Evolutionary conservation across 1,140 invertebrate species (phyloP), one percentile per base, ranked within the genome.

Genomic region (Mya arenaria): DNA sequence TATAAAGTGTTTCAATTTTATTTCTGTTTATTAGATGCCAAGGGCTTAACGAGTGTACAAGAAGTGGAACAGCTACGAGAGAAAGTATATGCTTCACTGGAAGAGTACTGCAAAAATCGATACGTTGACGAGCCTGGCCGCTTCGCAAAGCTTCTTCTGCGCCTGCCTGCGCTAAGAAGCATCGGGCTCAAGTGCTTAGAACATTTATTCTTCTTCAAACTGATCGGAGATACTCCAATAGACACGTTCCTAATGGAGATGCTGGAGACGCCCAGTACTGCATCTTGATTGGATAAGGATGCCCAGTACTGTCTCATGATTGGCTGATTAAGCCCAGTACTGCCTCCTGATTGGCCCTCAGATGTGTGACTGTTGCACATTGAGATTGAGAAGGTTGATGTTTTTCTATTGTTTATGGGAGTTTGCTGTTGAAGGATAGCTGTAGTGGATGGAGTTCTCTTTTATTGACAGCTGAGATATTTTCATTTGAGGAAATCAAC

Each of bases 121-220:
- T 97, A 97, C 94, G 96, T 97, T 13, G 95, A 96, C 23, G 98
- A 99, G 90, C 96, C 97, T 36, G 97, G 97, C 6, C 95, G 98
- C 34, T 99, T 99, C 93, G 97, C 98, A 28, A 98, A 99, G 91
- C 93, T 99, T 6, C 93, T 99, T 75, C 93, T 99, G 60, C 96
- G 98, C 80, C 94, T 99, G 89, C 98, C 98, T 2, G 97, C 98
- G 2, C 94, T 99, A 25, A 95, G 98, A 66, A 99, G 98, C 77
- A 99, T 99, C 89, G 98, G 91, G 68, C 95, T 99, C 23, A 99
- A 99, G 93, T 99, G 98, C 93, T 94, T 97, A 87, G 98, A 99
- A 92, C 97, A 99, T 93, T 94, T 99, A 56, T 99, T 98, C 94
- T 98, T 98, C 94, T 98, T 98, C 94, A 96, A 97, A 91, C 94